These are phyloP conservation scores for Siderastrea radians DNA, from an alignment of 92 coral and sea anemone genomes.

Conservation along the genomic window DNA sequence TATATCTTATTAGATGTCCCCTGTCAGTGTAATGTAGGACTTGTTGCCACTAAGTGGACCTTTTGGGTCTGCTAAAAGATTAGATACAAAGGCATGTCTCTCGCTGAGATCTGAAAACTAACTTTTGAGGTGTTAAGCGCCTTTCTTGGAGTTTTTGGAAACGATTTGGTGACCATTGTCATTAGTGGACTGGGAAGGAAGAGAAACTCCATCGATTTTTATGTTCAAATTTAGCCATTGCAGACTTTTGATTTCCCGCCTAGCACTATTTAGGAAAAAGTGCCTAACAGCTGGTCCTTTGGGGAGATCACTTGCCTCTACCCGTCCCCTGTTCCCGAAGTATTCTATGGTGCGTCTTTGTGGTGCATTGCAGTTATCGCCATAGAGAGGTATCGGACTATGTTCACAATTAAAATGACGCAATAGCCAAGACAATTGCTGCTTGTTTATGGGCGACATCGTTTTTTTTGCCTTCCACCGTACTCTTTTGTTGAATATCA, in stretches of 20 bases:
- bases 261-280: not conserved
- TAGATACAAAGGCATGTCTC: not conserved
- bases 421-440: constrained; percentile 1
- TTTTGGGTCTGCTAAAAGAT: no score
- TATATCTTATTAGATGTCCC: no score
- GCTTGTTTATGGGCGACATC: constrained; percentile 31
- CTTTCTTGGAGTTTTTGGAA: constrained; percentile 57
- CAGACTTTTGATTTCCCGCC: constrained; percentile 67
- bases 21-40: no score
- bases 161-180: constrained; percentile 54
- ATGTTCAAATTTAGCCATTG: constrained; percentile 65
- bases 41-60: no score
- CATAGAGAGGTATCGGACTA: constrained; percentile 13
- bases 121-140: constrained; percentile 26
- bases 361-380: constrained; percentile 37
- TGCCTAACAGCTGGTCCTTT: constrained; percentile 20
- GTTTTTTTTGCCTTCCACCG: constrained; percentile 25
- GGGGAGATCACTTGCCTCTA: constrained; percentile 61
- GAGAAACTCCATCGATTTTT: constrained; percentile 50
- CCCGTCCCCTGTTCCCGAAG: constrained; percentile 43
- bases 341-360: constrained; percentile 60
- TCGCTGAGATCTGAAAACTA: not conserved
- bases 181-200: constrained; percentile 29
- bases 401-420: not conserved
- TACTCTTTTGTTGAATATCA: constrained; percentile 35